Evolutionary conservation across 2,113 vertebrate genomes (phyloP).

Genomic region (Xenopus laevis): DNA sequence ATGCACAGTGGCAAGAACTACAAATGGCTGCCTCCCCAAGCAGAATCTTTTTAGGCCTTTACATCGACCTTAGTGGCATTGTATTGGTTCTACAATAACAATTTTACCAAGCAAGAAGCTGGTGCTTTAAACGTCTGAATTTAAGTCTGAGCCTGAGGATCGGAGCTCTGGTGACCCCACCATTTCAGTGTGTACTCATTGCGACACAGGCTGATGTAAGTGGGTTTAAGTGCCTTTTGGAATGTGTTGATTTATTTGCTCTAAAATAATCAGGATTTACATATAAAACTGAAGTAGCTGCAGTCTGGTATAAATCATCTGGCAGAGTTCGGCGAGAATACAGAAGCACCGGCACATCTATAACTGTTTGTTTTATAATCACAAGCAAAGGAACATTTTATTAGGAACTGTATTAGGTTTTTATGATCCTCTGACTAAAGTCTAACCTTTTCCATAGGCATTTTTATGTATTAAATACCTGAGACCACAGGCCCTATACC

Average conservation of each 20-base stretch:
- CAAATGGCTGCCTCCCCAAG: too few species aligned
- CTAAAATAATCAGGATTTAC: constrained; percentile 28
- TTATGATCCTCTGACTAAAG: neutral
- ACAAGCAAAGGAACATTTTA: constrained; percentile 2
- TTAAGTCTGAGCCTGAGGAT: neutral
- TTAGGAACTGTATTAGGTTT: constrained; percentile 16
- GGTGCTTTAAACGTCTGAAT: neutral
- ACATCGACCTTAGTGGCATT: too few species aligned
- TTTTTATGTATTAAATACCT: too few species aligned
- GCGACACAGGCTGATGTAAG: constrained; percentile 15
- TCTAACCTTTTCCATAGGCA: neutral
- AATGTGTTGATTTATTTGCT: constrained; percentile 33
- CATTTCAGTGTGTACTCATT: neutral
- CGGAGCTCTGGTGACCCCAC: neutral
- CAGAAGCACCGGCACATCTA: constrained; percentile 7
- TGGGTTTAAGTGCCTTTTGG: constrained; percentile 17
- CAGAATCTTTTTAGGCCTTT: too few species aligned
- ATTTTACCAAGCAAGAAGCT: too few species aligned
- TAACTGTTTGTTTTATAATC: constrained; percentile 36
- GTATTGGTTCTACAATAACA: too few species aligned
- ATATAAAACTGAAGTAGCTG: constrained; percentile 11
- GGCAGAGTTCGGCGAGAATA: constrained; percentile 11
- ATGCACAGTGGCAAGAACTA: too few species aligned
- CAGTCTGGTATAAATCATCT: constrained; percentile 27
- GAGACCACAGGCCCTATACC: too few species aligned